Base-by-base conservation (phyloP, 2,888 invertebrate genomes). In the Andrena minutula region DNA sequence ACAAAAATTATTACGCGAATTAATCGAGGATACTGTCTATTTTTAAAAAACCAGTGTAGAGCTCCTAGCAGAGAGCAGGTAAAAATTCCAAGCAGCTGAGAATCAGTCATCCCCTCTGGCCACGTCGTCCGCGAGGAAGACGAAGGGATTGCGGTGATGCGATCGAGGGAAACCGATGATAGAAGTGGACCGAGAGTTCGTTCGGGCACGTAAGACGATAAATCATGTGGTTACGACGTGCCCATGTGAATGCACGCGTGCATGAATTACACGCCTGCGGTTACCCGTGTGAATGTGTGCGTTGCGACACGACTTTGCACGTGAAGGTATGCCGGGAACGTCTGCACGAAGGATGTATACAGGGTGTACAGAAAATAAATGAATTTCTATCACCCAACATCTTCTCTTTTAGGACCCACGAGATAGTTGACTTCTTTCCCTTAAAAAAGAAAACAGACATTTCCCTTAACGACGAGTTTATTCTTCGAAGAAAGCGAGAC, bases 141-240 rank as follows among this genome's bases (percentile, higher is more conserved):
- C 35, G 66, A 70, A 63, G 64, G 69, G 71, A 53, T 66, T 20
- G 30, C 1, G 23, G 35, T 16, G 49, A 26, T 32, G 76, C 84
- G 84, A 83, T 83, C 79, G 74, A 53, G 74, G 79, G 81, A 83
- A 87, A 87, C 76, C 75, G 77, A 87, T 71, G 85, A 77, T 84
- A 77, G 81, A 81, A 85, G 82, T 76, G 80, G 75, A 79, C 82
- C 70, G 85, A 75, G 75, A 74, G 74, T 78, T 79, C 80, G 83
- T 78, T 47, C 79, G 79, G 82, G 78, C 85, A 88, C 86, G 86
- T 87, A 86, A 75, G 87, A 84, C 83, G 84, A 88, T 88, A 88
- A 88, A 88, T 88, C 88, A 88, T 35, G 77, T 72, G 83, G 83
- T 80, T 81, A 76, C 85, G 74, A 80, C 82, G 64, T 49, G 82